A percentile compares a stretch with the other conserved stretches of the same genome.
These are phyloP conservation scores for Brachypodius melanocephalos DNA, from an alignment of 2,113 vertebrate genomes.

Conservation along the genomic window DNA sequence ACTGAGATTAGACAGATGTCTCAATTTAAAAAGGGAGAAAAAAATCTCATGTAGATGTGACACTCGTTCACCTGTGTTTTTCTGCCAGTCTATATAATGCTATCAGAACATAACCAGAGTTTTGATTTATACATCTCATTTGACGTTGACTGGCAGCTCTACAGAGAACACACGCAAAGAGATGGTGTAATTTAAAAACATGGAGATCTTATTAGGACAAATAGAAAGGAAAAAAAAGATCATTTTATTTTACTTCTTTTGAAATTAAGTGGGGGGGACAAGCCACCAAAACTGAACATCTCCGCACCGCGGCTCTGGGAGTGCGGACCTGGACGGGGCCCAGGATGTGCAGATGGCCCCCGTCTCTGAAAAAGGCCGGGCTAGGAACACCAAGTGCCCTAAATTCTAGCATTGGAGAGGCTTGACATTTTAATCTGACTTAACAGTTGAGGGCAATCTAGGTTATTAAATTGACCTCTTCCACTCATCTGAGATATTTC, in stretches of 20 bases:
- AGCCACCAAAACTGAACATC: not conserved
- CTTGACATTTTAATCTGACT: slow-evolving; percentile 50
- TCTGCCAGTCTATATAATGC: slow-evolving; percentile 69
- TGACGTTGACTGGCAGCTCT: slow-evolving; percentile 72
- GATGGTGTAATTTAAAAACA: slow-evolving; percentile 55
- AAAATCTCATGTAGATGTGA: slow-evolving; percentile 61
- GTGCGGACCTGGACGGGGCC: not conserved
- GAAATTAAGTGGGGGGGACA: not conserved
- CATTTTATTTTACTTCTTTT: slow-evolving; percentile 22
- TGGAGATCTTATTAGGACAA: slow-evolving; percentile 44
- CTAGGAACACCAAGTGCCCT: not conserved
- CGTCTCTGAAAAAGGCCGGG: not conserved
- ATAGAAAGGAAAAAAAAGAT: not conserved
- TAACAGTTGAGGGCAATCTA: slow-evolving; percentile 41
- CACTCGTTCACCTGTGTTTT: slow-evolving; percentile 68
- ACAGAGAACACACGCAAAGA: slow-evolving; percentile 71
- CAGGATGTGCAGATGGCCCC: slow-evolving; percentile 24
- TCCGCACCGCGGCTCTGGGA: not conserved
- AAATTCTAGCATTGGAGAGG: slow-evolving; percentile 10
- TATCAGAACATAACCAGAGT: slow-evolving; percentile 72
- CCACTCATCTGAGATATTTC: not conserved
- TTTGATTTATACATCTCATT: slow-evolving; percentile 70
- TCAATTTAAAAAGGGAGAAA: slow-evolving; percentile 63
- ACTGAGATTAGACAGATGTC: slow-evolving; percentile 68
- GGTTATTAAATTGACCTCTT: slow-evolving; percentile 49